A percentile compares a stretch with the other conserved stretches of the same genome.
These are phyloP conservation scores for Pandemis heparana DNA, from an alignment of 2,888 invertebrate genomes.

Conservation along the genomic window DNA sequence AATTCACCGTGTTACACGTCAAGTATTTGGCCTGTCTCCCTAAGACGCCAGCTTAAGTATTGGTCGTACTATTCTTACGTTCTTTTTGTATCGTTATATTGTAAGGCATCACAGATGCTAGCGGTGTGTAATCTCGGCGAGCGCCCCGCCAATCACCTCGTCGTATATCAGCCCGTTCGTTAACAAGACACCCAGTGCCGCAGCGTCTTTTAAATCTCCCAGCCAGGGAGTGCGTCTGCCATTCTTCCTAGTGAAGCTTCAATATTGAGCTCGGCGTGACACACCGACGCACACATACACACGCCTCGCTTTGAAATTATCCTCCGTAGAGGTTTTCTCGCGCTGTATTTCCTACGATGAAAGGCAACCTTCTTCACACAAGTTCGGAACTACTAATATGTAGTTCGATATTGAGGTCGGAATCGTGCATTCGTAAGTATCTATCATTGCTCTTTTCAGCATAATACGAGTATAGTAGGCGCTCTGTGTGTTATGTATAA, in stretches of 20 bases:
- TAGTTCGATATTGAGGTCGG: slow-evolving; percentile 35
- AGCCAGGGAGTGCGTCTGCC: slow-evolving; percentile 23
- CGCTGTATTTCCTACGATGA: slow-evolving; percentile 29
- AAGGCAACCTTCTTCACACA: slow-evolving; percentile 29
- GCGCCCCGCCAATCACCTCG: slow-evolving; percentile 22
- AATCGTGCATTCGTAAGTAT: slow-evolving; percentile 17
- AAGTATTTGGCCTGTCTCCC: neutral
- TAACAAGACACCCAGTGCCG: slow-evolving; percentile 27
- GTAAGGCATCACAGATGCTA: neutral
- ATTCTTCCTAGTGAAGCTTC: slow-evolving; percentile 26
- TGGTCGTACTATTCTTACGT: neutral
- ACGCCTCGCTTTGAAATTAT: slow-evolving; percentile 29
- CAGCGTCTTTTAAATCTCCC: slow-evolving; percentile 23
- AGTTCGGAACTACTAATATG: slow-evolving; percentile 28
- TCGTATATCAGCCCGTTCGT: slow-evolving; percentile 32
- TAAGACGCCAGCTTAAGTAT: neutral
- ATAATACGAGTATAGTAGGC: neutral
- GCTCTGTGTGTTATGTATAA: neutral
- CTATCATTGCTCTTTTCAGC: slow-evolving; percentile 15
- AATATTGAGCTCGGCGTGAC: slow-evolving; percentile 31
- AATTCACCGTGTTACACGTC: neutral
- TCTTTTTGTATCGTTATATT: neutral
- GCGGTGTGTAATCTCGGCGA: slow-evolving; percentile 7
- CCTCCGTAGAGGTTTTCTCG: slow-evolving; percentile 20
- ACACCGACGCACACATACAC: slow-evolving; percentile 29